Evolutionary conservation across 2,888 invertebrate genomes (phyloP).

Genomic region (Melangyna quadrimaculata): DNA sequence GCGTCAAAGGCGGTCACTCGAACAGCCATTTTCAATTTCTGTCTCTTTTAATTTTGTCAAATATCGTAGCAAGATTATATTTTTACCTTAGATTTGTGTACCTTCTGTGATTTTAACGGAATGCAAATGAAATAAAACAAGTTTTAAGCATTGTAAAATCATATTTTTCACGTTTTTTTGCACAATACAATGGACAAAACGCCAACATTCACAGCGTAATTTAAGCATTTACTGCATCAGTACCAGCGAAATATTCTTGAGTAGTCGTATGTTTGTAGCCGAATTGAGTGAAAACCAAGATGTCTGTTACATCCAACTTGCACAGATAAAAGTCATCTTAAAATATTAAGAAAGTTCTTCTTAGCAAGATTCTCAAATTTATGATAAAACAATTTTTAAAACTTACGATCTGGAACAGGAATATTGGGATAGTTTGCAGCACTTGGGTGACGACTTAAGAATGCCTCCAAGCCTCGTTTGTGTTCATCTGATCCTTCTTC

Average conservation of each 20-base stretch:
- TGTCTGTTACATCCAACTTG: constrained; percentile 46
- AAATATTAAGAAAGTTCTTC: background rate
- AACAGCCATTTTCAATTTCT: too few species aligned
- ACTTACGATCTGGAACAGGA: constrained; percentile 36
- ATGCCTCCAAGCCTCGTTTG: constrained; percentile 9
- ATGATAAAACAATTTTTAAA: background rate
- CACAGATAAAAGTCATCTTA: constrained; percentile 49
- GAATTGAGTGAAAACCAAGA: constrained; percentile 28
- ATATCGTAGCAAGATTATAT: too few species aligned
- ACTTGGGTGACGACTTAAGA: constrained; percentile 37
- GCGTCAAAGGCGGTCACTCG: too few species aligned
- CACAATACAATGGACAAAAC: background rate
- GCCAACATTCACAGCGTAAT: background rate
- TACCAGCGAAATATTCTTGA: constrained; percentile 21
- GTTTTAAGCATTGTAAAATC: background rate
- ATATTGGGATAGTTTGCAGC: background rate
- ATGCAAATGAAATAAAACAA: background rate
- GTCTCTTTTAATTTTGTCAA: too few species aligned
- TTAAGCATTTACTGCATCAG: background rate
- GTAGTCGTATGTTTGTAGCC: constrained; percentile 15
- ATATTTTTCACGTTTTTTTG: background rate
- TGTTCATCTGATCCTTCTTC: constrained; percentile 13
- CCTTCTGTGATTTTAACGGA: too few species aligned
- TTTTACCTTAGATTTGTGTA: too few species aligned
- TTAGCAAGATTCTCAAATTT: background rate